Evolutionary conservation across 2,797 vertebrate genomes (phyloP).

Genomic region (Mus spretus): DNA sequence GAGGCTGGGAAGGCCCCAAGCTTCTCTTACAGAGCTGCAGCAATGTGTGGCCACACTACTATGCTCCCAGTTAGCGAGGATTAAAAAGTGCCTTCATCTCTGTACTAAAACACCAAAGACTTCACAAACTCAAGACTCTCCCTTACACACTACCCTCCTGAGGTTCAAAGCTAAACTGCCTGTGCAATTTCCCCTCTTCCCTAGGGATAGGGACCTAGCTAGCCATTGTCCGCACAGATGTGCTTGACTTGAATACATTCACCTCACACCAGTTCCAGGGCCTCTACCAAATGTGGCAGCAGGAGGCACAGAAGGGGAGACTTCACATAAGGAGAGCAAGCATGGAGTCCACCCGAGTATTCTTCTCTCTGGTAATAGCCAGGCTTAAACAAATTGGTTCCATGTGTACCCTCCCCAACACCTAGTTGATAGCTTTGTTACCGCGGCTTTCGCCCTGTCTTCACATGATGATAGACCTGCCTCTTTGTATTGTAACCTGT

Average conservation of each 20-base stretch:
- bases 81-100: conserved; percentile 59
- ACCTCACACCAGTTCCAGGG: conserved; percentile 41
- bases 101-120: conserved; percentile 70
- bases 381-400: conserved; percentile 29
- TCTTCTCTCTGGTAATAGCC: conserved; percentile 3
- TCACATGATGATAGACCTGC: background rate
- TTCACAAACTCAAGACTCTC: background rate
- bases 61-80: conserved; percentile 64
- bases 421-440: background rate
- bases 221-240: conserved; percentile 34
- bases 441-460: background rate
- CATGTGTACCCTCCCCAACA: background rate
- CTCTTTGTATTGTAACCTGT: conserved; percentile 24
- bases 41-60: background rate
- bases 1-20: background rate
- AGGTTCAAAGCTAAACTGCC: conserved; percentile 41
- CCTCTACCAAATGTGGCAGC: conserved; percentile 48
- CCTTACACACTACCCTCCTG: background rate
- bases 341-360: background rate
- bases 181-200: background rate
- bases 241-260: conserved; percentile 43
- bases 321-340: background rate
- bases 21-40: conserved; percentile 32
- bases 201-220: background rate
- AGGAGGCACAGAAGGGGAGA: background rate